These are phyloP conservation scores for Dendrolimus punctatus DNA, from an alignment of 1,140 invertebrate genomes.

Conservation along the genomic window DNA sequence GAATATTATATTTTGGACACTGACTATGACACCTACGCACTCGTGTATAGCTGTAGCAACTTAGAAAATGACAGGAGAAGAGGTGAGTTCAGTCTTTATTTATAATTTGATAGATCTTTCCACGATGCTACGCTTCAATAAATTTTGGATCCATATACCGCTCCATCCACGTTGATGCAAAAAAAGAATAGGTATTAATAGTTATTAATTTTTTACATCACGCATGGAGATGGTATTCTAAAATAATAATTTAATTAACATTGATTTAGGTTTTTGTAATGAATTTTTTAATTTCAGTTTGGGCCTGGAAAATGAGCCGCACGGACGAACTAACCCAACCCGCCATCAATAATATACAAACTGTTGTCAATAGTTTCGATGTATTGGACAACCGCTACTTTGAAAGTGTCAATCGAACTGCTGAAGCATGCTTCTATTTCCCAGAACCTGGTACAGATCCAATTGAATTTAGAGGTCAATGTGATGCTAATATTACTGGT, in stretches of 20 bases:
- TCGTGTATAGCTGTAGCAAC: constrained; percentile 36
- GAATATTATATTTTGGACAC: constrained; percentile 39
- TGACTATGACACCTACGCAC: constrained; percentile 34
- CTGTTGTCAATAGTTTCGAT: constrained; percentile 16
- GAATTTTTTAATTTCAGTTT: constrained; percentile 22
- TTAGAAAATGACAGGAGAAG: constrained; percentile 12
- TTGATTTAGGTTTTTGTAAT: too few species aligned
- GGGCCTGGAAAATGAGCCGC: constrained; percentile 37
- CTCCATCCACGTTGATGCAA: too few species aligned
- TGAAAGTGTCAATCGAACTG: constrained; percentile 13
- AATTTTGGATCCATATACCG: too few species aligned
- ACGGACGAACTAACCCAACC: constrained; percentile 12
- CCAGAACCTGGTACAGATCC: constrained; percentile 17
- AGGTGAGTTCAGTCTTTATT: constrained; percentile 12
- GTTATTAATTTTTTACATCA: too few species aligned
- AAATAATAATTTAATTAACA: too few species aligned
- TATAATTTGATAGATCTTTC: too few species aligned
- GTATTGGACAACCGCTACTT: constrained; percentile 30
- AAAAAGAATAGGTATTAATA: too few species aligned
- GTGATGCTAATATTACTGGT: constrained; percentile 31
- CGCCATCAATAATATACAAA: constrained; percentile 20
- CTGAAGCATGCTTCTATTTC: constrained; percentile 36
- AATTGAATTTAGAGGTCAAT: constrained; percentile 37
- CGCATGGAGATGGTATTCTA: too few species aligned
- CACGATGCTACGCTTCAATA: too few species aligned